Percentiles rank a stretch among this genome's conserved stretches.
These are phyloP conservation scores for Mobula birostris DNA, from an alignment of 2,113 vertebrate species.

Conservation along the genomic window DNA sequence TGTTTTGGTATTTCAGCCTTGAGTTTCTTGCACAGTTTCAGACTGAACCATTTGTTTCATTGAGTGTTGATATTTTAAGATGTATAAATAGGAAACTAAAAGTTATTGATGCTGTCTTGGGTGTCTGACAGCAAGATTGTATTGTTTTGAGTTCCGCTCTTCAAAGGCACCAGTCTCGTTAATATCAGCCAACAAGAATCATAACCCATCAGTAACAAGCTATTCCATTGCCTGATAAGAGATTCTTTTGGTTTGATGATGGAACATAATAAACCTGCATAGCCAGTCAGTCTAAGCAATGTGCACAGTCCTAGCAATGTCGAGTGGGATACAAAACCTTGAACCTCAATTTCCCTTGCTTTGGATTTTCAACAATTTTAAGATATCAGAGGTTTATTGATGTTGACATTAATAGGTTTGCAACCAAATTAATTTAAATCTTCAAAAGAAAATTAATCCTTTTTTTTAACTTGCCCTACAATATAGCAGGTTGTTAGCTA, in stretches of 20 bases:
- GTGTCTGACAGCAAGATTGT: background rate
- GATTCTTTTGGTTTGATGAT: no score
- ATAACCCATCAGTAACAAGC: background rate
- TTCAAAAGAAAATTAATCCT: background rate
- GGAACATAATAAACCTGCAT: no score
- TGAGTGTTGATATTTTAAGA: background rate
- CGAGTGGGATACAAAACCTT: no score
- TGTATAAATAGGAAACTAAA: background rate
- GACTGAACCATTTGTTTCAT: background rate
- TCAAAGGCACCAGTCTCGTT: background rate
- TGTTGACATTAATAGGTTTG: background rate
- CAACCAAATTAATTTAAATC: no score
- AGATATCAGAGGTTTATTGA: background rate
- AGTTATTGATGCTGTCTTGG: background rate
- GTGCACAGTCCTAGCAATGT: background rate
- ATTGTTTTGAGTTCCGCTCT: background rate
- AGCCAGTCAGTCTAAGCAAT: background rate
- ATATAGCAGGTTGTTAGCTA: background rate
- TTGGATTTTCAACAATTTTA: background rate
- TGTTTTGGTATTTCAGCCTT: background rate
- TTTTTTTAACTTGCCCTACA: background rate
- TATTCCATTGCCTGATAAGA: no score
- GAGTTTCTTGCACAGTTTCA: background rate
- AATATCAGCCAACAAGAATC: background rate
- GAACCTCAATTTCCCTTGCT: background rate